Percentiles rank a stretch among this genome's conserved stretches.
Evolutionary conservation across 92 coral and sea anemone genomes (phyloP).

Genomic region (Diadumene lineata): DNA sequence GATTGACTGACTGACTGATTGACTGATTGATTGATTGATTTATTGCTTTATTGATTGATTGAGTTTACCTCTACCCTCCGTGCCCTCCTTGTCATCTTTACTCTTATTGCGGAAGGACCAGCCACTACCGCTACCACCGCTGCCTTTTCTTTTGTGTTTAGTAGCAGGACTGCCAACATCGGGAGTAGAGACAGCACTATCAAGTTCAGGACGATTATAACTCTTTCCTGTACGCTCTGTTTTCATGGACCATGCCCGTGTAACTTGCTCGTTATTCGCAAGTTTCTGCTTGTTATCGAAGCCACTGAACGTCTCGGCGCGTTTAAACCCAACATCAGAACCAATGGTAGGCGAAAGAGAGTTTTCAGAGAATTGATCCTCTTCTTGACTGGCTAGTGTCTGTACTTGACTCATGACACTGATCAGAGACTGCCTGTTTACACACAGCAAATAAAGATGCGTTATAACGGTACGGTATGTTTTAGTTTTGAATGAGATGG

Average conservation of each 20-base stretch:
- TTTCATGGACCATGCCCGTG: conserved; percentile 85
- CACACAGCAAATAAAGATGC: too few species aligned
- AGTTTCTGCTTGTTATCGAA: conserved; percentile 76
- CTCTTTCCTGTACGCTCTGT: conserved; percentile 62
- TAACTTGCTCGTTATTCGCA: conserved; percentile 55
- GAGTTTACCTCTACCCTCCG: conserved; percentile 62
- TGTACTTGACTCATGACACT: conserved; percentile 58
- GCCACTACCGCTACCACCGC: conserved; percentile 89
- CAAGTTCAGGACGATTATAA: conserved; percentile 62
- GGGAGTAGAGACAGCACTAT: conserved; percentile 37
- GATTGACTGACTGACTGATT: too few species aligned
- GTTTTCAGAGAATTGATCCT: conserved; percentile 38
- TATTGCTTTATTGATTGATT: too few species aligned
- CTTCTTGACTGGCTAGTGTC: conserved; percentile 28
- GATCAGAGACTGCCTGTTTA: conserved; percentile 53
- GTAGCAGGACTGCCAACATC: conserved; percentile 70
- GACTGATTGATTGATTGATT: too few species aligned
- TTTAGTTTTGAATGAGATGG: too few species aligned
- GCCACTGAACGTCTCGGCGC: conserved; percentile 97
- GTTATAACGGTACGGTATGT: too few species aligned
- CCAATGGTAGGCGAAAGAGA: conserved; percentile 23
- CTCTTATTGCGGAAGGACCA: conserved; percentile 62
- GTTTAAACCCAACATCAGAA: conserved; percentile 68
- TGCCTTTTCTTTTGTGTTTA: conserved; percentile 70
- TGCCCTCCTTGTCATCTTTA: conserved; percentile 62